Conservation (phyloP, 2,888 invertebrate genomes). For the Yponomeuta malinellus region DNA sequence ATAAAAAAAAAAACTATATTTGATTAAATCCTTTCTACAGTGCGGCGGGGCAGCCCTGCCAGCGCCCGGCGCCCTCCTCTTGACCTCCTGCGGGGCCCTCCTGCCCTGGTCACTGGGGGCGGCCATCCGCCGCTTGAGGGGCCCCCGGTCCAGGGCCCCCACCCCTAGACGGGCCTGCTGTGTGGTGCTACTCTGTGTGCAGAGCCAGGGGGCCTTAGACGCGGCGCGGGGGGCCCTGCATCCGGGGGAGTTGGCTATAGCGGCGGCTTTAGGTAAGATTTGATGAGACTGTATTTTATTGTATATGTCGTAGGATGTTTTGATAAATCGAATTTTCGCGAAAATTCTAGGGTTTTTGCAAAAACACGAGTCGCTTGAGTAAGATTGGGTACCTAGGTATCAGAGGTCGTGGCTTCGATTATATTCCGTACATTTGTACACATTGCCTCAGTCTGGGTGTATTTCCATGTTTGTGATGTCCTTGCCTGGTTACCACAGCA, state of each 20-base stretch:
- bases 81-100: not conserved
- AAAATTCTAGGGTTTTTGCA: too few species aligned
- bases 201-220: not conserved
- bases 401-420: too few species aligned
- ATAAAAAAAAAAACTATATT: not conserved
- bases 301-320: too few species aligned
- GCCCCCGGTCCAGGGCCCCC: not conserved
- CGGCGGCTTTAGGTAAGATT: not conserved
- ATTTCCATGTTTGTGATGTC: too few species aligned
- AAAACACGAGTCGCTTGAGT: too few species aligned
- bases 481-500: too few species aligned
- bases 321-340: too few species aligned
- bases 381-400: too few species aligned
- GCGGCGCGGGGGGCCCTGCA: not conserved
- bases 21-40: not conserved
- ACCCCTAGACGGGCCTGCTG: not conserved
- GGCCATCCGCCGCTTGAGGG: not conserved
- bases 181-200: not conserved
- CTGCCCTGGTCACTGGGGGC: not conserved
- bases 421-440: too few species aligned
- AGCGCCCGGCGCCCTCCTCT: not conserved
- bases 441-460: too few species aligned
- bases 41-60: not conserved
- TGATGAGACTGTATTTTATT: too few species aligned
- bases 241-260: not conserved